These are phyloP conservation scores for Enteromius radiatus DNA, from an alignment of 2,797 vertebrate species.

Conservation along the genomic window DNA sequence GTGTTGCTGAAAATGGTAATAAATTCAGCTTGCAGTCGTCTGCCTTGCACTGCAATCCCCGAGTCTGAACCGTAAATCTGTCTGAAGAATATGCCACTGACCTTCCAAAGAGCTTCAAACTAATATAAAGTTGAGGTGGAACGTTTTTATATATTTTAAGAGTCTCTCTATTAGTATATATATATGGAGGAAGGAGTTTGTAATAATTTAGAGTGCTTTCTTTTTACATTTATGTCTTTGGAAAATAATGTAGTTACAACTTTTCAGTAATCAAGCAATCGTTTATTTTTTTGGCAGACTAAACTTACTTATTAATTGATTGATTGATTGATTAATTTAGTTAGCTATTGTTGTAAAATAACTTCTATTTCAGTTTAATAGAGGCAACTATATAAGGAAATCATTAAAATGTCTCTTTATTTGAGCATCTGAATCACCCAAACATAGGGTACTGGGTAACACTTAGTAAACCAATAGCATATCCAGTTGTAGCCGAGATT, in stretches of 20 bases:
- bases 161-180: background rate
- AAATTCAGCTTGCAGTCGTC: background rate
- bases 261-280: background rate
- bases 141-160: background rate
- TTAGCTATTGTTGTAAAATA: too few relatives aligned
- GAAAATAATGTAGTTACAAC: background rate
- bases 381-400: too few relatives aligned
- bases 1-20: background rate
- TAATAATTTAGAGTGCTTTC: background rate
- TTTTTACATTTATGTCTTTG: background rate
- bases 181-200: background rate
- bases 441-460: background rate
- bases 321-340: too few relatives aligned
- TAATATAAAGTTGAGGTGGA: background rate
- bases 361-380: too few relatives aligned
- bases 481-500: background rate
- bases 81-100: slow-evolving; percentile 6
- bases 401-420: background rate
- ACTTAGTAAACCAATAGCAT: too few relatives aligned
- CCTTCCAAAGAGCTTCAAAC: background rate
- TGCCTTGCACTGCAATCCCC: background rate
- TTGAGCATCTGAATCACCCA: background rate
- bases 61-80: background rate
- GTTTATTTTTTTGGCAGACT: background rate
- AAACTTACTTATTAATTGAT: too few relatives aligned